These are phyloP conservation scores for Pseudopleuronectes americanus DNA, from an alignment of 2,797 vertebrate genomes.

Conservation along the genomic window DNA sequence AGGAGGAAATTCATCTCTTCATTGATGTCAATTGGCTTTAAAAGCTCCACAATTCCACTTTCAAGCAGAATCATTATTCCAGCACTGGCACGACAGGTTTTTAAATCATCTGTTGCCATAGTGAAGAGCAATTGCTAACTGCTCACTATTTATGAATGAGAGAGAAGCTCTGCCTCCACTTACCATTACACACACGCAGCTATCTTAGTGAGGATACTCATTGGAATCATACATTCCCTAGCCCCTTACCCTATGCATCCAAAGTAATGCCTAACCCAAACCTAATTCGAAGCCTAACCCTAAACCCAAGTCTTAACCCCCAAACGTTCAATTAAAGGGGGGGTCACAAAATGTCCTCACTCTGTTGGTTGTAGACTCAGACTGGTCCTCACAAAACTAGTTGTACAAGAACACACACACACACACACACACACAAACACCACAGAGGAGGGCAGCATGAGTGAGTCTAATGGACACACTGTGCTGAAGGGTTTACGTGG, in stretches of 20 bases:
- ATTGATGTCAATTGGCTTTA: conserved; percentile 40
- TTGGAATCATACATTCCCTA: too few species aligned
- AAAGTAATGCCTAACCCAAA: too few species aligned
- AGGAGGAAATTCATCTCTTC: conserved; percentile 15
- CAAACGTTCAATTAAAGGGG: too few species aligned
- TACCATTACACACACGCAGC: conserved; percentile 3
- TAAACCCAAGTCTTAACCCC: too few species aligned
- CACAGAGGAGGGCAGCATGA: conserved; percentile 54
- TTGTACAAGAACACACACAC: conserved; percentile 81
- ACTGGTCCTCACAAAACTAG: too few species aligned
- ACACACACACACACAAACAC: conserved; percentile 74
- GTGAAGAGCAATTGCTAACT: conserved; percentile 54
- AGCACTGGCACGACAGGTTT: conserved; percentile 22
- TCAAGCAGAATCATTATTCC: conserved; percentile 39
- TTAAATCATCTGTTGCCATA: conserved; percentile 58
- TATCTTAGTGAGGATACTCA: too few species aligned
- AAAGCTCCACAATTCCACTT: conserved; percentile 34
- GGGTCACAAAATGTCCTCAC: too few species aligned
- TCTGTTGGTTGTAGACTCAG: too few species aligned
- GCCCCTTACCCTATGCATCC: not conserved
- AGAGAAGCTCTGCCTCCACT: conserved; percentile 44
- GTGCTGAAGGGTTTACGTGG: conserved; percentile 79
- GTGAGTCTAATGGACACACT: conserved; percentile 62
- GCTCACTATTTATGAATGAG: conserved; percentile 68
- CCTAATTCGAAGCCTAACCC: too few species aligned